Evolutionary conservation across 2,888 invertebrate genomes (phyloP).

Genomic region (Nemoura dubitans): DNA sequence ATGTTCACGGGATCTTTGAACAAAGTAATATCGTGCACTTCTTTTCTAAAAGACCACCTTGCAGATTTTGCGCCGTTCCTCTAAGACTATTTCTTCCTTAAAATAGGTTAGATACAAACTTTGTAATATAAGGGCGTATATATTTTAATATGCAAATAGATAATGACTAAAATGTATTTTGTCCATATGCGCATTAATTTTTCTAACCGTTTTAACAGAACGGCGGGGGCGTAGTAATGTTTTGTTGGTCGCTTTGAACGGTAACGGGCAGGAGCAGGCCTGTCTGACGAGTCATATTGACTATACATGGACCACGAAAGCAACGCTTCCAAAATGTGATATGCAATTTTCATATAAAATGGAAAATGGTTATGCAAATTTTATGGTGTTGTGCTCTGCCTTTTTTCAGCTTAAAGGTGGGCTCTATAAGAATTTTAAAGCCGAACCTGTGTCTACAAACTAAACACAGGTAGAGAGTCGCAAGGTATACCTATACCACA

Average conservation of each 20-base stretch:
- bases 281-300: not conserved
- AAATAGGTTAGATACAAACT: too few species aligned
- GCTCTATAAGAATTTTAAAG: not conserved
- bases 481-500: too few species aligned
- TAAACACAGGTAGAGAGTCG: not conserved
- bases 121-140: not conserved
- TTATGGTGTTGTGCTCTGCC: conserved; percentile 13
- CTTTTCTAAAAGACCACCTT: too few species aligned
- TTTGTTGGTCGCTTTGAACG: not conserved
- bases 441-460: not conserved
- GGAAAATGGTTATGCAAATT: conserved; percentile 33
- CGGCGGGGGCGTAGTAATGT: not conserved
- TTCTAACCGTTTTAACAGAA: not conserved
- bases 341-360: conserved; percentile 34
- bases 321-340: conserved; percentile 23
- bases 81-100: not conserved
- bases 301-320: not conserved
- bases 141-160: not conserved
- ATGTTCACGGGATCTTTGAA: too few species aligned
- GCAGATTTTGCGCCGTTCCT: too few species aligned
- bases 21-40: too few species aligned
- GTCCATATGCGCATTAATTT: not conserved
- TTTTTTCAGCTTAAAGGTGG: conserved; percentile 20
- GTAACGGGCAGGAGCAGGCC: not conserved
- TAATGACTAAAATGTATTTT: not conserved